phyloP scores from a whole-genome alignment of 2,888 invertebrate genomes.

The Thereva unica region DNA sequence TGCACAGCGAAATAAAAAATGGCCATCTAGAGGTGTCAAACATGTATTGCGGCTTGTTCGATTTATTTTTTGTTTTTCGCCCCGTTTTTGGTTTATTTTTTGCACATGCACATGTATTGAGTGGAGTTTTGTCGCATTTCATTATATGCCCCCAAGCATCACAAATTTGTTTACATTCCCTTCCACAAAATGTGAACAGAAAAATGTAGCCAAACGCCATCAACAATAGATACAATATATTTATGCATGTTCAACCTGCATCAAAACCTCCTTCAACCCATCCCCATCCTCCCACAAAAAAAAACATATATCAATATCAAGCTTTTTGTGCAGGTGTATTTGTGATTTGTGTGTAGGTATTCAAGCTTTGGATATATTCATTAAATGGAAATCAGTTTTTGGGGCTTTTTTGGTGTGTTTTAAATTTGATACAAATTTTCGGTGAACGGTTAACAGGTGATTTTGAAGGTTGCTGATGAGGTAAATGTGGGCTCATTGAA shows the following conservation, averaged over 20 bases:
- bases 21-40: conserved; percentile 21
- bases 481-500: conserved; percentile 12
- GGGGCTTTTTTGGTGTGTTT: neutral
- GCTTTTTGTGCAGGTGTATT: neutral
- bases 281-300: neutral
- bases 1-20: neutral
- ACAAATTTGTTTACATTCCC: too few relatives aligned
- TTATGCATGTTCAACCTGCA: neutral
- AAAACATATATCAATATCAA: neutral
- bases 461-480: conserved; percentile 17
- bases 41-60: conserved; percentile 23
- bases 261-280: neutral
- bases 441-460: conserved; percentile 13
- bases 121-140: conserved; percentile 22
- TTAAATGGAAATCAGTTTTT: conserved; percentile 11
- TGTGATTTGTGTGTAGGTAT: neutral
- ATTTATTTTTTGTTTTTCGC: conserved; percentile 1
- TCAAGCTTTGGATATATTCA: neutral
- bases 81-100: conserved; percentile 13
- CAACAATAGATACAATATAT: too few relatives aligned
- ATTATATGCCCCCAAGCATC: too few relatives aligned
- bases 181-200: too few relatives aligned
- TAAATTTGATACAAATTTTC: neutral
- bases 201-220: too few relatives aligned
- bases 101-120: neutral